These are phyloP conservation scores for Sander lucioperca DNA, from an alignment of 2,113 vertebrate species.

Conservation along the genomic window DNA sequence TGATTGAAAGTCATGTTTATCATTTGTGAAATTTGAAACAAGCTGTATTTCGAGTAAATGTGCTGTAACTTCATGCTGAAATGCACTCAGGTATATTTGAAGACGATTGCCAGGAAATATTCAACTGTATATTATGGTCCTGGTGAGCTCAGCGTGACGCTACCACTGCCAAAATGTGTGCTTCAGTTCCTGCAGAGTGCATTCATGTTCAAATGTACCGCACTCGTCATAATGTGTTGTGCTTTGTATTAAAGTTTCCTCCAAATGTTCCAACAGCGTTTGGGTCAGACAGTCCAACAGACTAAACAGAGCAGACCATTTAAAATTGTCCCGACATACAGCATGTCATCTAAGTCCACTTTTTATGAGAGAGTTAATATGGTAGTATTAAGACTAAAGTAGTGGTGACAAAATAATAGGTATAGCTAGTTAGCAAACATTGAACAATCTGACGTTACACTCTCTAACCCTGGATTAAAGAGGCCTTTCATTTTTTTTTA, in stretches of 20 bases:
- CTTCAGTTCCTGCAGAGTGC: constrained; percentile 15
- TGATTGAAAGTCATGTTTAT: neutral
- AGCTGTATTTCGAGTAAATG: neutral
- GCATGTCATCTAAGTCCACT: neutral
- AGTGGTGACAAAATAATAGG: neutral
- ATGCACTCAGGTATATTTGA: constrained; percentile 5
- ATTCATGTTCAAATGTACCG: neutral
- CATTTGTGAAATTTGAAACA: neutral
- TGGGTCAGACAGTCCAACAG: neutral
- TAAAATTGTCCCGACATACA: neutral
- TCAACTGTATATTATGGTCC: neutral
- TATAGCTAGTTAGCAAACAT: neutral
- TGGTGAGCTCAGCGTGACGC: neutral
- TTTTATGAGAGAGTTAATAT: neutral
- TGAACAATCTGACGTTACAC: neutral
- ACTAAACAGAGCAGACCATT: neutral
- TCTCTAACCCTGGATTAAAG: neutral
- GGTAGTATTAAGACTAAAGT: neutral
- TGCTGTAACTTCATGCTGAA: neutral
- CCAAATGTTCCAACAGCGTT: constrained; percentile 1
- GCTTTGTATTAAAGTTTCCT: constrained; percentile 13
- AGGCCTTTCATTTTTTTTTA: neutral
- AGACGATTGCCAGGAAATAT: neutral
- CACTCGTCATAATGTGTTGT: neutral
- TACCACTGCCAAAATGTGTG: neutral